Evolutionary conservation across 2,113 vertebrate species (phyloP).

Genomic region (Chrysemys picta): DNA sequence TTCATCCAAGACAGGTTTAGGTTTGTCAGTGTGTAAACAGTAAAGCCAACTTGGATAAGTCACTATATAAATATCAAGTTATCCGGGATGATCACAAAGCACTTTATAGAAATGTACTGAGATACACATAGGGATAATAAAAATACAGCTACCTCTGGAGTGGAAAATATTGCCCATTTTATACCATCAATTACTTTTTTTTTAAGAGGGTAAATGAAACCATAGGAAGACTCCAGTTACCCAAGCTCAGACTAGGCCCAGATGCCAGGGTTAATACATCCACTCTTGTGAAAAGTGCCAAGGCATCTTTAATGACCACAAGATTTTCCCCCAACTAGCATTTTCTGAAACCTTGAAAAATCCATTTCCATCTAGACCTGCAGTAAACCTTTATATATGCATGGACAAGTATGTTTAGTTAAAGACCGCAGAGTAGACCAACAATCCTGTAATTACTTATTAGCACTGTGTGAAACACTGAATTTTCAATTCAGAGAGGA

Average conservation of each 20-base stretch:
- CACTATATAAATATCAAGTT: background rate
- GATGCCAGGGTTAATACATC: background rate
- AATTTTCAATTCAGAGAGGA: background rate
- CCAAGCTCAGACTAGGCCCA: background rate
- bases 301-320: background rate
- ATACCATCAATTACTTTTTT: background rate
- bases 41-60: background rate
- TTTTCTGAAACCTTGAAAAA: background rate
- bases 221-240: background rate
- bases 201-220: background rate
- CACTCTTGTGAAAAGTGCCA: background rate
- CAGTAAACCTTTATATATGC: background rate
- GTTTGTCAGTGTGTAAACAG: background rate
- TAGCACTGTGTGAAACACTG: background rate
- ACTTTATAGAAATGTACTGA: background rate
- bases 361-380: background rate
- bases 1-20: background rate
- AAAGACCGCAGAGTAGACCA: background rate
- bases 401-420: background rate
- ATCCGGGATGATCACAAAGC: background rate
- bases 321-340: background rate
- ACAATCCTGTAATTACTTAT: background rate
- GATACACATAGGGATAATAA: background rate
- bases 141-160: background rate
- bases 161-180: background rate